Conservation (phyloP, 2,888 invertebrate genomes). For the Cyclophora albipunctata region DNA sequence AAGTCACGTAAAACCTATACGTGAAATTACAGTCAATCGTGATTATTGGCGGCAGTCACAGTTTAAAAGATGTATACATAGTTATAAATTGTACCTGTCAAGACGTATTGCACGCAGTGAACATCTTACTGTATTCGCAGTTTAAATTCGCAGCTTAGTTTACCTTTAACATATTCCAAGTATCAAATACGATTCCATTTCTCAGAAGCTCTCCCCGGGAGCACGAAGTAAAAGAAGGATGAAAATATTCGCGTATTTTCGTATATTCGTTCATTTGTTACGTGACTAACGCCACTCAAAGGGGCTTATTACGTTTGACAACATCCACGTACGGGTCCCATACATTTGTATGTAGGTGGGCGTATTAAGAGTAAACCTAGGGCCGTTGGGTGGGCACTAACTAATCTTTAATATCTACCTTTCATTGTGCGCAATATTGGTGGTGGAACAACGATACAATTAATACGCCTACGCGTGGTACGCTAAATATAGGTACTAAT, state of each 20-base stretch:
- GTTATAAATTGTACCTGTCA: no score
- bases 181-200: slow-evolving; percentile 7
- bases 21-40: no score
- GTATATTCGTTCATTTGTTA: slow-evolving; percentile 37
- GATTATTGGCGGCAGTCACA: no score
- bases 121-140: not conserved
- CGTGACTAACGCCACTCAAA: slow-evolving; percentile 47
- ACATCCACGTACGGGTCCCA: slow-evolving; percentile 24
- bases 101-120: no score
- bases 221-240: slow-evolving; percentile 25
- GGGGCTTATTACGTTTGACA: slow-evolving; percentile 45
- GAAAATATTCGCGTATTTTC: slow-evolving; percentile 30
- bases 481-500: no score
- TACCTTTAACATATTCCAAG: not conserved
- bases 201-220: slow-evolving; percentile 8
- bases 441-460: no score
- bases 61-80: no score
- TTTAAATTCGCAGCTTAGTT: not conserved
- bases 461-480: no score
- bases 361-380: not conserved
- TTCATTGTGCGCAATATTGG: no score
- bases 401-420: no score
- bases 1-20: no score
- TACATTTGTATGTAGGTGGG: slow-evolving; percentile 21
- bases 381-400: not conserved